phyloP scores from a whole-genome alignment of 1,140 invertebrate species.

The Chlorops oryzae region DNA sequence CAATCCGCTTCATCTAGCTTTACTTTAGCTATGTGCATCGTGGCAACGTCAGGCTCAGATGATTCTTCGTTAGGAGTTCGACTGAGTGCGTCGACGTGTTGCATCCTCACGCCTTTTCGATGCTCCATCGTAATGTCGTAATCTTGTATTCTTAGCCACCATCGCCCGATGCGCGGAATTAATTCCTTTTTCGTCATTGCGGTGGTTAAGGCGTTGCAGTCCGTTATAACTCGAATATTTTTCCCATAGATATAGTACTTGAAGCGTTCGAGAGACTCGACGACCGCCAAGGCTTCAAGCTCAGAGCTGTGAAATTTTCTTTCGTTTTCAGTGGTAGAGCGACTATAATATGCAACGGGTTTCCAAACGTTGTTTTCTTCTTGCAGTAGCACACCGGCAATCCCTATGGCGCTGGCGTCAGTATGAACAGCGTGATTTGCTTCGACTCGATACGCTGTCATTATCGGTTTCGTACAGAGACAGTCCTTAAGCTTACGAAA shows the following conservation, averaged over 20 bases:
- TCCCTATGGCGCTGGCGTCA: no score
- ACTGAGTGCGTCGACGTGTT: slow-evolving; percentile 13
- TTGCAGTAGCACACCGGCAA: no score
- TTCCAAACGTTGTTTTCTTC: no score
- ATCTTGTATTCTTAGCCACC: slow-evolving; percentile 26
- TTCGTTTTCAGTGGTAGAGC: no score
- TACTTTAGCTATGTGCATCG: background rate
- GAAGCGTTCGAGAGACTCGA: slow-evolving; percentile 7
- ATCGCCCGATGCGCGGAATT: slow-evolving; percentile 30
- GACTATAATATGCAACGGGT: no score
- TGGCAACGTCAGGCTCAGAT: background rate
- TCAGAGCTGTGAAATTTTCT: no score
- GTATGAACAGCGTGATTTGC: no score
- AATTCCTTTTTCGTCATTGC: slow-evolving; percentile 32
- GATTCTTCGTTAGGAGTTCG: slow-evolving; percentile 4
- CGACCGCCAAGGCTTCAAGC: slow-evolving; percentile 15
- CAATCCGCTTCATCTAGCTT: background rate
- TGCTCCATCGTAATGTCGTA: slow-evolving; percentile 14
- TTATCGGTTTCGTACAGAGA: no score
- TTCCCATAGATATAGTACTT: slow-evolving; percentile 44
- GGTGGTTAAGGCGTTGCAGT: slow-evolving; percentile 36
- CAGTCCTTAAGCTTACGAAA: no score
- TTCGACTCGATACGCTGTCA: no score
- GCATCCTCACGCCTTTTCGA: slow-evolving; percentile 4
- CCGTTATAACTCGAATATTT: slow-evolving; percentile 37